Evolutionary conservation across 2,797 vertebrate genomes (phyloP), one percentile per base, ranked within the genome.

Genomic region (Sardinella longiceps): DNA sequence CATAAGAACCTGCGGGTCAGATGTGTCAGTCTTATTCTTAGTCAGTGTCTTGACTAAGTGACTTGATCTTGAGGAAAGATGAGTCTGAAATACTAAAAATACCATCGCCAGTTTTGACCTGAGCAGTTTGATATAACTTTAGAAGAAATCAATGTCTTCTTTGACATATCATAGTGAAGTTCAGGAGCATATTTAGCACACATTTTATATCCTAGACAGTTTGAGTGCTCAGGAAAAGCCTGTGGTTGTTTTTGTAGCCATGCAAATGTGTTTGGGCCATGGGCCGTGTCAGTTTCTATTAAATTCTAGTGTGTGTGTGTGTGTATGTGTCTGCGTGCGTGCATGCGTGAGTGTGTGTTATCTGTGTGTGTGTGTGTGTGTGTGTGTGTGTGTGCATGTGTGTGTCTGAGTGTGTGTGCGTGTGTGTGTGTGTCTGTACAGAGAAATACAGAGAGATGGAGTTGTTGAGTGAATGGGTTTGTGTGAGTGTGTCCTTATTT

Each of bases 321-420:
- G 60, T 4, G 56, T 28, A 2, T 77, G 70, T 77, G 66, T 39
- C 37, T 77, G 70, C n/a, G n/a, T n/a, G n/a, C n/a, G n/a, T n/a
- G n/a, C n/a, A n/a, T n/a, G n/a, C n/a, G n/a, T n/a, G n/a, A n/a
- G n/a, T n/a, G n/a, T n/a, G n/a, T n/a, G n/a, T n/a, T n/a, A n/a
- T n/a, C n/a, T n/a, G n/a, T n/a, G n/a, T n/a, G n/a, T n/a, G n/a
- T n/a, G n/a, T n/a, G n/a, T n/a, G 53, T n/a, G 23, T 56, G n/a
- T 7, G n/a, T 20, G 18, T 63, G n/a, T 25, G n/a, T 28, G 58
- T 28, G n/a, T 66, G 25, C 4, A 2, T 77, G 70, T 77, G 66
- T 39, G 70, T 77, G 70, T 77, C 37, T 43, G 66, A 20, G 66
- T 66, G 63, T 66, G 63, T 66, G 63, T 66, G 63, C 15, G 63